These are phyloP conservation scores for Drosophila sp. DNA, from an alignment of 1,140 invertebrate species.

Conservation along the genomic window DNA sequence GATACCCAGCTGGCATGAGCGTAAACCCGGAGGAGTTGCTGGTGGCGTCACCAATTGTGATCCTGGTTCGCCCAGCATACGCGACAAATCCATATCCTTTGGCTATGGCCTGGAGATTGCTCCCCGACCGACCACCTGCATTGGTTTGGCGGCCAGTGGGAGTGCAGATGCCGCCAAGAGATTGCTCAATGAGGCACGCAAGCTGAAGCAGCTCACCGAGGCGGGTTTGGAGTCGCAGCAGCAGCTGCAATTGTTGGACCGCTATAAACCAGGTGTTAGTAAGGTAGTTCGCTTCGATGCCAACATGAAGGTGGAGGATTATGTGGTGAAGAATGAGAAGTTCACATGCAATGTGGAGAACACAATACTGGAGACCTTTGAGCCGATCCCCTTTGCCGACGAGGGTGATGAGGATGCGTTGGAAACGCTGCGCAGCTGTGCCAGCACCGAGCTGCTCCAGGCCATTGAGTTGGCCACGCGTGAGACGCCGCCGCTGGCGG, in stretches of 20 bases:
- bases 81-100: conserved; percentile 89
- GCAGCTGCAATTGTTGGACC: conserved; percentile 47
- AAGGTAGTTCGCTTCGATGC: conserved; percentile 84
- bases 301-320: conserved; percentile 79
- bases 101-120: conserved; percentile 89
- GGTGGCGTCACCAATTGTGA: conserved; percentile 62
- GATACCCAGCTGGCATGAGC: conserved; percentile 70
- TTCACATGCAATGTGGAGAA: conserved; percentile 84
- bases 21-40: conserved; percentile 48
- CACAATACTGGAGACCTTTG: conserved; percentile 83
- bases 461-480: conserved; percentile 62
- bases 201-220: conserved; percentile 70
- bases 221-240: conserved; percentile 59
- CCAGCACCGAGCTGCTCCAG: conserved; percentile 59
- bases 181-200: conserved; percentile 55
- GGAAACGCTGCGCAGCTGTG: conserved; percentile 68
- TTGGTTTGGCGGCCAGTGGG: conserved; percentile 84
- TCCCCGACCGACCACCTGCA: conserved; percentile 88
- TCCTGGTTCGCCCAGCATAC: conserved; percentile 85
- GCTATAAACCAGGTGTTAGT: conserved; percentile 80
- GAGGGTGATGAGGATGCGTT: conserved; percentile 77
- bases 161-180: conserved; percentile 49
- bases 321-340: conserved; percentile 77
- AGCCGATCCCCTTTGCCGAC: conserved; percentile 82
- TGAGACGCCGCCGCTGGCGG: conserved; percentile 60